Base-by-base conservation (phyloP, 2,797 vertebrate genomes). In the Cyclopterus lumpus region DNA sequence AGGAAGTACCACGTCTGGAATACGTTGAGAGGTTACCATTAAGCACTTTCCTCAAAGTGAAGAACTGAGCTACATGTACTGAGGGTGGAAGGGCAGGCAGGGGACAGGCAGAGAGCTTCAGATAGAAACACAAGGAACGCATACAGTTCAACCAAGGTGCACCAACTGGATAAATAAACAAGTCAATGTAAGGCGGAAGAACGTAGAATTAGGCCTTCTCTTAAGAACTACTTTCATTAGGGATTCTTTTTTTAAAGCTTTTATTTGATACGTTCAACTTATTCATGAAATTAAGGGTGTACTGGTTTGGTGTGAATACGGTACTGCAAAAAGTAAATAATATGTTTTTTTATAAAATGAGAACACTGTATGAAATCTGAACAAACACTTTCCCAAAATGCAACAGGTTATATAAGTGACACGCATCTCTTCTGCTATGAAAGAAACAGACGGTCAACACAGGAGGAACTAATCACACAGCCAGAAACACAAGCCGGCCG, bases 61-160 rank as follows among this genome's bases (percentile, higher is more conserved):
- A 57, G 73, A 71, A 57, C 76, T 80, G 42, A 64, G 57, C 73
- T 70, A 26, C 83, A 67, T 67, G 67, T 74, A 81, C 54, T 24
- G 62, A 76, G 60, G 80, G 74, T 65, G 62, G 73, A 66, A 77
- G 73, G 82, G 70, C 86, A 59, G 46, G 15, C 42, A 57, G 77
- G 28, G 77, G 80, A 79, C 75, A 82, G 82, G 72, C 78, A 38
- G 14, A 46, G 1, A 36, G 49, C 11, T 2, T 55, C 42, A 55
- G 65, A 72, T 68, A 65, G 73, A 75, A 72, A 42, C 77, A 67
- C 65, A 75, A 75, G 76, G 81, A 77, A 79, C 70, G 61, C 46
- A 83, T 70, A 67, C 81, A 81, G 75, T 86, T 86, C 81, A 81
- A 57, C 76, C 71, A 71, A 79, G 75, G 76, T 81, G 63, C 80